These are phyloP conservation scores for Scaptomyza montana DNA, from an alignment of 1,140 invertebrate genomes.

Conservation along the genomic window DNA sequence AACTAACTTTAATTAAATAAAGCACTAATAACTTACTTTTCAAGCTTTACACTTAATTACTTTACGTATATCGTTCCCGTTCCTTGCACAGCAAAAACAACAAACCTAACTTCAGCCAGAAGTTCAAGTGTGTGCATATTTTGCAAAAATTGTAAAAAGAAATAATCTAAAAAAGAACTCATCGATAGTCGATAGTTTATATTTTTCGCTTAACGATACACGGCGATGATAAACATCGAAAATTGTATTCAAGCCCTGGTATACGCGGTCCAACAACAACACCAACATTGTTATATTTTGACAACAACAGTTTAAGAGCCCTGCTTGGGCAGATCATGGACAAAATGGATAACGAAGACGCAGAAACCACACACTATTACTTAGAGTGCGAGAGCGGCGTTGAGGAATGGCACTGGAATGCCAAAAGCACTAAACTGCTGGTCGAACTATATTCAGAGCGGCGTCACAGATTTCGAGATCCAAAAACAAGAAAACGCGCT, in stretches of 20 bases:
- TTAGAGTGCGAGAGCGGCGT: constrained; percentile 27
- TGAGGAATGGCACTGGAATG: constrained; percentile 58
- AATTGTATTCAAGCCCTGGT: not conserved
- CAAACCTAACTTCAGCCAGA: constrained; percentile 29
- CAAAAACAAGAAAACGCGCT: constrained; percentile 31
- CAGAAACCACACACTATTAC: constrained; percentile 45
- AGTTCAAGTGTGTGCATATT: constrained; percentile 30
- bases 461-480: constrained; percentile 37
- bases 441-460: constrained; percentile 44
- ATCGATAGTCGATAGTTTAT: constrained; percentile 16
- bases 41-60: constrained; percentile 17
- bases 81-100: constrained; percentile 34
- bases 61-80: constrained; percentile 18
- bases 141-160: not conserved
- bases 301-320: not conserved
- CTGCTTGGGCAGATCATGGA: not conserved
- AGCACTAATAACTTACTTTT: constrained; percentile 31
- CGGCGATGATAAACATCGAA: not conserved
- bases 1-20: not conserved
- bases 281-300: not conserved
- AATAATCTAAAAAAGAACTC: constrained; percentile 17
- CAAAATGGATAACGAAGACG: constrained; percentile 40
- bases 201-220: not conserved
- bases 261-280: not conserved
- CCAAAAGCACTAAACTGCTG: constrained; percentile 42